phyloP scores from a whole-genome alignment of 2,797 vertebrate genomes.

The Scleropages formosus region DNA sequence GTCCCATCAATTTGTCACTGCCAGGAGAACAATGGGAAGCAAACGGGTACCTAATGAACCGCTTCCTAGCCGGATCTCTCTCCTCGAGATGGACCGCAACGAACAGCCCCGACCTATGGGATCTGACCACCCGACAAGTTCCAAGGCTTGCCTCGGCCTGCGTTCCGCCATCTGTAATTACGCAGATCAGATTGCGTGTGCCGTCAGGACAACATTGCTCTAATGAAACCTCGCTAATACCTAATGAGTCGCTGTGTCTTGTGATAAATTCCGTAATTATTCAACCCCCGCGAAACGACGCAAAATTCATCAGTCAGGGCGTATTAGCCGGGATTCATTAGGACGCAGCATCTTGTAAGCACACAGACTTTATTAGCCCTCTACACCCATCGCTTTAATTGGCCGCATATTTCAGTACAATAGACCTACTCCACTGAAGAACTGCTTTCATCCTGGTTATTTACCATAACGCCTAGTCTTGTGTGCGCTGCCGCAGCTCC shows the following conservation, averaged over 20 bases:
- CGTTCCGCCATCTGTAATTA: slow-evolving; percentile 51
- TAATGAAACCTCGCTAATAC: slow-evolving; percentile 78
- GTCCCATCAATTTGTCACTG: not conserved
- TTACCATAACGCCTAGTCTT: slow-evolving; percentile 80
- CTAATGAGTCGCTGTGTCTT: slow-evolving; percentile 82
- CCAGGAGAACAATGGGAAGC: not conserved
- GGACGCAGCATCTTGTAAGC: slow-evolving; percentile 89
- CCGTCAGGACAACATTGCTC: slow-evolving; percentile 72
- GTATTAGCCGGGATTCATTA: slow-evolving; percentile 98
- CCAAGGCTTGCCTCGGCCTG: slow-evolving; percentile 19
- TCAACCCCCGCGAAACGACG: slow-evolving; percentile 82
- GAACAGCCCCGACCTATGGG: slow-evolving; percentile 4
- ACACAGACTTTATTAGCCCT: slow-evolving; percentile 96
- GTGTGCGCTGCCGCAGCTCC: slow-evolving; percentile 70
- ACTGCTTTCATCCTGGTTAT: slow-evolving; percentile 85
- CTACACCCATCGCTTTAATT: slow-evolving; percentile 99
- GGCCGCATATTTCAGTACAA: slow-evolving; percentile 97
- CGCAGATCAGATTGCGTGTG: slow-evolving; percentile 67
- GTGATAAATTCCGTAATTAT: slow-evolving; percentile 95
- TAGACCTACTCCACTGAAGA: slow-evolving; percentile 84
- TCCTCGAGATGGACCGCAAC: not conserved
- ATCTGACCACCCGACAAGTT: not conserved
- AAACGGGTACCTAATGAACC: no score
- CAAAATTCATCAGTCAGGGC: slow-evolving; percentile 95
- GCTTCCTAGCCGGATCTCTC: no score